Percentiles rank a stretch among this genome's conserved stretches.
These are phyloP conservation scores for Philopotamus ludificatus DNA, from an alignment of 1,140 invertebrate species.

Conservation along the genomic window DNA sequence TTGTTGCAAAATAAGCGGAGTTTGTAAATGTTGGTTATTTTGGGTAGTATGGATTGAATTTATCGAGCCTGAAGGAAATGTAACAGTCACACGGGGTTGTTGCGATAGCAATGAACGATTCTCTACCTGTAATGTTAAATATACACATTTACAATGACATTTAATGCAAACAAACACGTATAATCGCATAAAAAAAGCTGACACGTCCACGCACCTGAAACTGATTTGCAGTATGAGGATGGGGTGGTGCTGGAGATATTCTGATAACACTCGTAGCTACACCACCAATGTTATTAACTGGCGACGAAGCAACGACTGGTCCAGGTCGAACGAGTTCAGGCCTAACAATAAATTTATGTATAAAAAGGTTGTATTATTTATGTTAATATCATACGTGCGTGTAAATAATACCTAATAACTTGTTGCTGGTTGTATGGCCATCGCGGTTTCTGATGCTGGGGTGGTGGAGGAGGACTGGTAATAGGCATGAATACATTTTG, in stretches of 20 bases:
- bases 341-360: constrained; percentile 43
- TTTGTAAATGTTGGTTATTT: constrained; percentile 11
- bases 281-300: constrained; percentile 44
- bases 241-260: constrained; percentile 66
- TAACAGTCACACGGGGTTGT: constrained; percentile 26
- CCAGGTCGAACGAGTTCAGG: constrained; percentile 60
- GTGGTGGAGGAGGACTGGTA: constrained; percentile 61
- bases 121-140: constrained; percentile 29
- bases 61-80: constrained; percentile 21
- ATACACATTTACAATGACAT: background rate
- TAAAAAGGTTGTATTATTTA: background rate
- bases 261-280: constrained; percentile 74
- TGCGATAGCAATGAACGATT: constrained; percentile 22
- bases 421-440: constrained; percentile 56
- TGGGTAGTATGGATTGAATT: constrained; percentile 17
- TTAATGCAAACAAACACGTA: background rate
- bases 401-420: constrained; percentile 58
- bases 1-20: constrained; percentile 30
- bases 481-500: constrained; percentile 88
- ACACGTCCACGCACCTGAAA: constrained; percentile 49
- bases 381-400: background rate
- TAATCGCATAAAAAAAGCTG: background rate
- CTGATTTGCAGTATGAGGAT: constrained; percentile 45
- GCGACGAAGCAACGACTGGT: constrained; percentile 41
- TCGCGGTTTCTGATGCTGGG: constrained; percentile 50